A percentile compares a stretch with the other conserved stretches of the same genome.
Conservation (phyloP, 2,113 vertebrate species). For the Proterorhinus semilunaris region DNA sequence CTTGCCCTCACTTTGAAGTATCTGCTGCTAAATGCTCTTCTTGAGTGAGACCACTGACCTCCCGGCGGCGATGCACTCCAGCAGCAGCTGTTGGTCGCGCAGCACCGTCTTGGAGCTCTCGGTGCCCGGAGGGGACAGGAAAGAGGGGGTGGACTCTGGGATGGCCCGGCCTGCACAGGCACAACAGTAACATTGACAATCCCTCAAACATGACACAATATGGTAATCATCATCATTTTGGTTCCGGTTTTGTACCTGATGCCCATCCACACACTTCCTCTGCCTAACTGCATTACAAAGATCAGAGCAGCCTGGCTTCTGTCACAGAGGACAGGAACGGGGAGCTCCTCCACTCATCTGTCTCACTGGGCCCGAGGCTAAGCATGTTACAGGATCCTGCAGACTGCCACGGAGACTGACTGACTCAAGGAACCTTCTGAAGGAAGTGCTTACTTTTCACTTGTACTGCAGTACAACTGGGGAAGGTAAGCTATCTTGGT, state of each 20-base stretch:
- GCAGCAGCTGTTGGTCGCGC: conserved; percentile 85
- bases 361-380: not conserved
- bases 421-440: too few relatives aligned
- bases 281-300: conserved; percentile 21
- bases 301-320: not conserved
- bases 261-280: not conserved
- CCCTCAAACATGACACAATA: not conserved
- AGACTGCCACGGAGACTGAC: too few relatives aligned
- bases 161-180: conserved; percentile 84
- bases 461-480: too few relatives aligned
- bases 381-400: not conserved
- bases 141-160: conserved; percentile 85
- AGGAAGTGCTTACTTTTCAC: too few relatives aligned
- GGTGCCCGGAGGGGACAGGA: conserved; percentile 86
- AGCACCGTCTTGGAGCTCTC: conserved; percentile 94
- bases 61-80: conserved; percentile 97
- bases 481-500: too few relatives aligned
- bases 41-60: conserved; percentile 76
- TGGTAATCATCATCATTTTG: too few relatives aligned
- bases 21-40: too few relatives aligned
- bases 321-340: not conserved
- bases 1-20: not conserved
- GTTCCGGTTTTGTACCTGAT: too few relatives aligned
- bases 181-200: conserved; percentile 5
- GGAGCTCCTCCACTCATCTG: not conserved